Base-by-base conservation (phyloP, 2,797 vertebrate species). In the Chlorospingus semifuscus region DNA sequence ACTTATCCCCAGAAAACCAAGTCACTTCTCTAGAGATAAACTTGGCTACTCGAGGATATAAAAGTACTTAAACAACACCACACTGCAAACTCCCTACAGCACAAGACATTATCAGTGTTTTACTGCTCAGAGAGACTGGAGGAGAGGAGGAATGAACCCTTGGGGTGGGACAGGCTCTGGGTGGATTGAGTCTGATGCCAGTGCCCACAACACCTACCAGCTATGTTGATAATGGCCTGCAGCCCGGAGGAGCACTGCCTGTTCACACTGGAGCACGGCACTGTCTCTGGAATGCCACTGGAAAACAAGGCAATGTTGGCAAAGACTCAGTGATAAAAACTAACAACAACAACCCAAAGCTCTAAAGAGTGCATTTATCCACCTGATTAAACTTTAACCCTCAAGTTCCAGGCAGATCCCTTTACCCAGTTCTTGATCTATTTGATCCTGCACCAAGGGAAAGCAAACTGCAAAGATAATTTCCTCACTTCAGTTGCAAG, bases 181-280 rank as follows among this genome's bases (percentile, higher is more conserved):
- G 47, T 49, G 47, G 47, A 49, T 49, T 16, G 26, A 49, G 26
- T 55, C 8, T 1, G 30, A 68, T 12, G 47, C 3, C 2, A 77
- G 44, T 1, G 32, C 21, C 63, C 15, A 1, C 16, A 32, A 5
- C 84, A 89, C 94, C 97, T 93, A 99, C 99, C 99, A 84, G 99
- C 99, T 16, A 99, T 97, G 95, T 98, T 99, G 79, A 99, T 97
- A 60, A 99, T 95, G 6, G 99, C 99, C 97, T 99, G 99, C 3
- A 99, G 97, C 13, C 99, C 99, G 0, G 99, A 99, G 5, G 99
- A 99, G 69, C 99, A 99, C 96, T 99, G 99, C 46, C 99, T 94
- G 95, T 99, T 99, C 36, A 99, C 98, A 1, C 97, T 97, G 32
- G 96, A 98, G 83, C 98, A 94, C 0, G 99, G 99, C 12, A 99